These are phyloP conservation scores for Pachycephus smyrnensis DNA, from an alignment of 2,888 invertebrate genomes.

Conservation along the genomic window DNA sequence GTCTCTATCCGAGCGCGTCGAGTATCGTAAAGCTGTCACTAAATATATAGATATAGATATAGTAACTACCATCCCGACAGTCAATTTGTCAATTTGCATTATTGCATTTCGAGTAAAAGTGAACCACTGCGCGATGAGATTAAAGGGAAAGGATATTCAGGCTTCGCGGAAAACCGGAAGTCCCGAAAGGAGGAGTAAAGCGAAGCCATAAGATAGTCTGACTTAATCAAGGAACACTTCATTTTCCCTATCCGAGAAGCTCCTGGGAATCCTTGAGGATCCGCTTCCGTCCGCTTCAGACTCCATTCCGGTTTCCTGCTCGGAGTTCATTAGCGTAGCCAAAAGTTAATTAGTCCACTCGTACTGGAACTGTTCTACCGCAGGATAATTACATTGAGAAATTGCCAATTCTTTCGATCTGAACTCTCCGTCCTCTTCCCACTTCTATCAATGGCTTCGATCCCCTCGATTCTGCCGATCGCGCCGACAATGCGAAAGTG, in stretches of 20 bases:
- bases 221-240: neutral
- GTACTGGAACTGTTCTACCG: neutral
- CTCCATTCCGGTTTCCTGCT: neutral
- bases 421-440: neutral
- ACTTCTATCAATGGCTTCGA: neutral
- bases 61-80: neutral
- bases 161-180: neutral
- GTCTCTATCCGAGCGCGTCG: neutral
- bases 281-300: neutral
- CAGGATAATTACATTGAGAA: neutral
- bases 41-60: neutral
- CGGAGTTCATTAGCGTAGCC: neutral
- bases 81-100: neutral
- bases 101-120: neutral
- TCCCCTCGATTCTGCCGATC: too few species aligned
- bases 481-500: neutral
- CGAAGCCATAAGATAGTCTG: neutral
- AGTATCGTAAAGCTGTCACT: neutral
- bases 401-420: neutral
- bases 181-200: neutral
- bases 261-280: neutral
- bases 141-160: neutral
- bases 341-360: neutral
- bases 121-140: neutral
- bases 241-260: neutral